Evolutionary conservation across 1,140 invertebrate genomes (phyloP).

Genomic region (Aphidius gifuensis): DNA sequence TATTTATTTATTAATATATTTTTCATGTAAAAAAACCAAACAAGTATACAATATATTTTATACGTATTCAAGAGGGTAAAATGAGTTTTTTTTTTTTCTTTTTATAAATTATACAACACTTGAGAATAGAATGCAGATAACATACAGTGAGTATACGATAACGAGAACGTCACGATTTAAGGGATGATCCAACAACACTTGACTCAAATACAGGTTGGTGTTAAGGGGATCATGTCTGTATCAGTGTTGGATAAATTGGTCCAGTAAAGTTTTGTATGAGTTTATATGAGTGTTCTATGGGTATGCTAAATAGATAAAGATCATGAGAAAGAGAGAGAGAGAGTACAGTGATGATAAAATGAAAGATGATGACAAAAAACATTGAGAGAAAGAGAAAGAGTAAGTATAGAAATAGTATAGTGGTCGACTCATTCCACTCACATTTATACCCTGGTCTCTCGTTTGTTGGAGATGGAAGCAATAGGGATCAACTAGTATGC

Average conservation of each 20-base stretch:
- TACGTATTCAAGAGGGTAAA: no score
- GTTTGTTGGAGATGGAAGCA: conserved; percentile 55
- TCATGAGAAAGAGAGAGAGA: conserved; percentile 8
- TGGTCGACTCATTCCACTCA: conserved; percentile 5
- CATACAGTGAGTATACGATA: conserved; percentile 6
- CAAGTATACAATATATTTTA: no score
- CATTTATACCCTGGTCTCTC: not conserved
- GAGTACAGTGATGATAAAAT: not conserved
- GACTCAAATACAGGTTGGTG: conserved; percentile 34
- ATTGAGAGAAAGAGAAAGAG: conserved; percentile 21
- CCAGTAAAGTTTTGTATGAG: conserved; percentile 2
- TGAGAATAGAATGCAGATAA: no score
- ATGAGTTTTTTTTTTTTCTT: no score
- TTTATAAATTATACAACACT: no score
- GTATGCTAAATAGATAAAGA: conserved; percentile 12
- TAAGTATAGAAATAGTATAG: conserved; percentile 31
- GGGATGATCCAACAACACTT: conserved; percentile 38
- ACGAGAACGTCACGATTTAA: conserved; percentile 30
- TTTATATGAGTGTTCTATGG: conserved; percentile 3
- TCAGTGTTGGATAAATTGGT: not conserved
- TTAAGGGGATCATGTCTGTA: conserved; percentile 31
- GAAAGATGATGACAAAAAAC: no score
- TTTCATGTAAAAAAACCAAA: no score
- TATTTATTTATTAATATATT: no score
- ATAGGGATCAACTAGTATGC: conserved; percentile 60